Conservation (phyloP, 64 coral and sea anemone species). For the Porites australiensis region DNA sequence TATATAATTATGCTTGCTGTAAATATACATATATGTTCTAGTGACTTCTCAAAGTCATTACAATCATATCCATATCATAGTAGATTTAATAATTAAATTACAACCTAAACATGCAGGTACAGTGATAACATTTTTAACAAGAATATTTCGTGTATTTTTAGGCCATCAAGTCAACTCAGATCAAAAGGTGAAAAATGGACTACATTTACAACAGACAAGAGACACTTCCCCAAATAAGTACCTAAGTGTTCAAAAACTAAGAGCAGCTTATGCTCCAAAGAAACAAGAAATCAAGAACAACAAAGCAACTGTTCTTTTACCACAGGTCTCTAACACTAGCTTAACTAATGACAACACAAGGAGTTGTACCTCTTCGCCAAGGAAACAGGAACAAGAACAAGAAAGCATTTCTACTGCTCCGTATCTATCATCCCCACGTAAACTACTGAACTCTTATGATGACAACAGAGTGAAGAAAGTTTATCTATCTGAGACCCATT, state of each 20-base stretch:
- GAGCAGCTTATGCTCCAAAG: conserved; percentile 45
- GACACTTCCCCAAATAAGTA: conserved; percentile 39
- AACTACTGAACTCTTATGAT: conserved; percentile 30
- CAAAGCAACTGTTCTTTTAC: conserved; percentile 35
- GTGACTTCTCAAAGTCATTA: too few species aligned
- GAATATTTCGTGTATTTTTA: background rate
- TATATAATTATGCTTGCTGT: too few species aligned
- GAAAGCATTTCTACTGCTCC: background rate
- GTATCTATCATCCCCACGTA: background rate
- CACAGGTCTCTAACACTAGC: conserved; percentile 48
- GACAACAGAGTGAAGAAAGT: conserved; percentile 71
- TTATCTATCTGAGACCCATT: conserved; percentile 85
- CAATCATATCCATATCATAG: too few species aligned
- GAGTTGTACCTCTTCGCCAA: background rate
- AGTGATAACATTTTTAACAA: background rate
- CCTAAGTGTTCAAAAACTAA: conserved; percentile 46
- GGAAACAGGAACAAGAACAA: conserved; percentile 18
- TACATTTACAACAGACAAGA: conserved; percentile 4
- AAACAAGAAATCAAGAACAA: conserved; percentile 23
- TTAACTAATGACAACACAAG: background rate
- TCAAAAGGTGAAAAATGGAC: background rate
- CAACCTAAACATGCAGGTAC: background rate
- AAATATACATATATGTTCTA: too few species aligned
- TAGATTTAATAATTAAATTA: too few species aligned
- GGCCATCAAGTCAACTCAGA: conserved; percentile 4